Evolutionary conservation across 2,113 vertebrate genomes (phyloP).

Genomic region (Prunella fulvescens): DNA sequence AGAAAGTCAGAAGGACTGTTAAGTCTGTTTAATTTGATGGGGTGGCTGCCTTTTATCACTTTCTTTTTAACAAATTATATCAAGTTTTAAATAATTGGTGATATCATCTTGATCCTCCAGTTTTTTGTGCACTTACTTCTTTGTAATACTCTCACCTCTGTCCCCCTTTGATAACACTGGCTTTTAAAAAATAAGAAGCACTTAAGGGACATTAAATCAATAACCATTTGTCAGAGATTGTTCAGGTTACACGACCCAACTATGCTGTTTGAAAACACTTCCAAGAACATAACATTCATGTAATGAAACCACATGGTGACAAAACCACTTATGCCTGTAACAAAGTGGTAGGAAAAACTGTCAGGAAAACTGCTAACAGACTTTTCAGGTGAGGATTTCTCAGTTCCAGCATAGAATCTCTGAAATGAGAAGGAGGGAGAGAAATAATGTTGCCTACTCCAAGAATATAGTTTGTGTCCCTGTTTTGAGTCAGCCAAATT

Average conservation of each 20-base stretch:
- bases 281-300: rapidly evolving
- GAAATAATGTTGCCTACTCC: not conserved
- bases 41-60: not conserved
- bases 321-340: not conserved
- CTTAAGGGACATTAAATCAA: not conserved
- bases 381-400: not conserved
- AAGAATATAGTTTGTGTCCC: not conserved
- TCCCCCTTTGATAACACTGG: not conserved
- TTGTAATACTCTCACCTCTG: not conserved
- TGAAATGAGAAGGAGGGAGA: not conserved
- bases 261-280: not conserved
- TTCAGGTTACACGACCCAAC: not conserved
- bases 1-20: not conserved
- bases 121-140: not conserved
- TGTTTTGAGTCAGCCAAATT: not conserved
- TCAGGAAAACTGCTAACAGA: not conserved
- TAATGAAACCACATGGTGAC: not conserved
- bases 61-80: not conserved
- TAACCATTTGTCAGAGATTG: not conserved
- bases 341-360: not conserved
- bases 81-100: not conserved
- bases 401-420: not conserved
- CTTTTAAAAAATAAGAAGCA: not conserved
- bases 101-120: not conserved
- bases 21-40: not conserved